Evolutionary conservation across 2,888 invertebrate species (phyloP), one percentile per base, ranked within the genome.

Genomic region (Oscheius sp.): DNA sequence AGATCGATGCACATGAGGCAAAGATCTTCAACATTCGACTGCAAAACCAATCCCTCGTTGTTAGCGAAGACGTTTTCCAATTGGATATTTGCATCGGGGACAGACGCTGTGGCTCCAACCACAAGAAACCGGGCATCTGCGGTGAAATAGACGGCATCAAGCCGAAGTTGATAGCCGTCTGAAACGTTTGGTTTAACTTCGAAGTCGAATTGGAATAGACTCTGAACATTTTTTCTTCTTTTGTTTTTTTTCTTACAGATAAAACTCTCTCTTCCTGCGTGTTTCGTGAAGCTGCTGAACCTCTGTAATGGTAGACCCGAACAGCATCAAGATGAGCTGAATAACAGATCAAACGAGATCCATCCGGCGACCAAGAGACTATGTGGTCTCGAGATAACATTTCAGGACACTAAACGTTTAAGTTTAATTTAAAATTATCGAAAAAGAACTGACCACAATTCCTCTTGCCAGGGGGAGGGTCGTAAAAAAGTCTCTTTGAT

Each of bases 281-380:
- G 23, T 29, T 42, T 45, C 53, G 55, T 5, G 55, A 53, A 15
- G 15, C 25, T 20, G 53, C 39, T 8, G 65, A 55, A 6, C 70
- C 70, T 4, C n/a, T 23, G 48, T 58, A 68, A 15, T 34, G 45
- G 20, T 52, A 58, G 23, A 68, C 29, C 12, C 64, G 29, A 15
- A 70, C 25, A 10, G 42, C 25, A 10, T 42, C 57, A 10, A 27
- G 23, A 31, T 31, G 34, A 6, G n/a, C 25, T 3, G 69, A 27
- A 45, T 46, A 42, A 25, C 37, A 34, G 15, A 70, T 37, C 1
- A 65, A 37, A 2, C 50, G 45, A 17, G 25, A 31, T 15, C 70
- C 70, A 25, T 70, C 70, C n/a, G 70, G 70, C 15, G 70, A 27
- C 70, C 70, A 70, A 2, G 46, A 42, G 20, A 64, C 3, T 8